phyloP scores from a whole-genome alignment of 2,797 vertebrate genomes.

The Molossus molossus region DNA sequence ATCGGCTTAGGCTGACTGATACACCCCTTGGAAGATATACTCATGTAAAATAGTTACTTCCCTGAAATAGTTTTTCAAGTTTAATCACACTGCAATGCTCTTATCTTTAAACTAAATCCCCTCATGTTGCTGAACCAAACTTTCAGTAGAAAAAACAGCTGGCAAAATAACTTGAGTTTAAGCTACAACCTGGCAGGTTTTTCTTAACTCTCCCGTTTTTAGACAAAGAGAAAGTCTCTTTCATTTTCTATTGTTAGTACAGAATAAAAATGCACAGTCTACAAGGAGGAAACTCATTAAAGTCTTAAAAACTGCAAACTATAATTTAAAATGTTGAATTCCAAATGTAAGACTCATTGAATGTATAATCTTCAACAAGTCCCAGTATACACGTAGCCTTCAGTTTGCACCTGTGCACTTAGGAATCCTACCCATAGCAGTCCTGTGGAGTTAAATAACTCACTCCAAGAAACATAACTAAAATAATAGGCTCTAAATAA shows the following conservation, averaged over 20 bases:
- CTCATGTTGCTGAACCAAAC: conserved; percentile 52
- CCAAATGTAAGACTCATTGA: background rate
- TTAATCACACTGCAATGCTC: conserved; percentile 67
- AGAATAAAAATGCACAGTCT: background rate
- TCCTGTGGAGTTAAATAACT: conserved; percentile 13
- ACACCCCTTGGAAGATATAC: conserved; percentile 54
- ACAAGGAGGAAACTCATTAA: background rate
- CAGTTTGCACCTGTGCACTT: background rate
- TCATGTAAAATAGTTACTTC: conserved; percentile 73
- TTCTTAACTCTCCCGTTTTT: background rate
- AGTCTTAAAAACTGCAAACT: background rate
- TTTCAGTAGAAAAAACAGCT: conserved; percentile 48
- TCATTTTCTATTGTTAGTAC: background rate
- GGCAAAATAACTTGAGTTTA: conserved; percentile 56
- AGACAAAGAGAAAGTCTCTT: conserved; percentile 11
- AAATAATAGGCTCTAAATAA: background rate
- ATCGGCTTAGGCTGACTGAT: conserved; percentile 8
- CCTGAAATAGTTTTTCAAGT: conserved; percentile 61
- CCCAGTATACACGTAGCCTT: background rate
- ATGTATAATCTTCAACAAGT: background rate
- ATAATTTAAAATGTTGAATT: conserved; percentile 37
- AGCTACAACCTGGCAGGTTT: conserved; percentile 1
- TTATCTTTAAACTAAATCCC: conserved; percentile 64
- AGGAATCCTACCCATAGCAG: background rate
- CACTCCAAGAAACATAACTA: background rate